Conservation (phyloP, 2,113 vertebrate genomes). For the Zapus hudsonius region DNA sequence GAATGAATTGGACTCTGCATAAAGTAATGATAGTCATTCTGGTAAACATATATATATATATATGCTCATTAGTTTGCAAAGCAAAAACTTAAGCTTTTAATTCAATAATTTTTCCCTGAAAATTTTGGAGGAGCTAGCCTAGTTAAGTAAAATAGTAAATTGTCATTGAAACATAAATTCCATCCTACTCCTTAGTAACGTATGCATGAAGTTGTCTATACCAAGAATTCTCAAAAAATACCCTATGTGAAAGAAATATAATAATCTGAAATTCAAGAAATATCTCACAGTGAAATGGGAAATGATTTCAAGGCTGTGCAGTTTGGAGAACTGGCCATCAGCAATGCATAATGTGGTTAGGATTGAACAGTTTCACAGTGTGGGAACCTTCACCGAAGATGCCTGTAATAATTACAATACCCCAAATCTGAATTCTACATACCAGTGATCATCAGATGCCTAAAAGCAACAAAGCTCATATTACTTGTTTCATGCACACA, state of each 20-base stretch:
- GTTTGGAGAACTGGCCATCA: constrained; percentile 7
- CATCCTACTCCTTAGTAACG: neutral
- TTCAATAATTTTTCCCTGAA: neutral
- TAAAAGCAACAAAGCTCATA: neutral
- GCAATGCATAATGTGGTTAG: neutral
- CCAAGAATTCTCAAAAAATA: neutral
- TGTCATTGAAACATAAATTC: neutral
- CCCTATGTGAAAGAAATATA: constrained; percentile 7
- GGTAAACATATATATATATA: no score
- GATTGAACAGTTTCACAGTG: neutral
- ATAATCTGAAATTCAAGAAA: constrained; percentile 56
- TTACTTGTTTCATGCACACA: constrained; percentile 49
- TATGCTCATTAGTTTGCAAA: neutral
- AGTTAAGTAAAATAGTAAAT: neutral
- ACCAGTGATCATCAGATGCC: neutral
- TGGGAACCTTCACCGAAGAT: neutral
- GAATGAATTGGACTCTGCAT: no score
- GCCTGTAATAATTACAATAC: neutral
- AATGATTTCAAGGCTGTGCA: constrained; percentile 3
- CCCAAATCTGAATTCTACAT: neutral
- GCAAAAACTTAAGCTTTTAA: constrained; percentile 5
- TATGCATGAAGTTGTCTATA: neutral
- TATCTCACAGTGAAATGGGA: constrained; percentile 52
- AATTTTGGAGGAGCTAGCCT: neutral
- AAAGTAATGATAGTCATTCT: no score